Base-by-base conservation (phyloP, 1,140 invertebrate genomes). In the Drusus annulatus region DNA sequence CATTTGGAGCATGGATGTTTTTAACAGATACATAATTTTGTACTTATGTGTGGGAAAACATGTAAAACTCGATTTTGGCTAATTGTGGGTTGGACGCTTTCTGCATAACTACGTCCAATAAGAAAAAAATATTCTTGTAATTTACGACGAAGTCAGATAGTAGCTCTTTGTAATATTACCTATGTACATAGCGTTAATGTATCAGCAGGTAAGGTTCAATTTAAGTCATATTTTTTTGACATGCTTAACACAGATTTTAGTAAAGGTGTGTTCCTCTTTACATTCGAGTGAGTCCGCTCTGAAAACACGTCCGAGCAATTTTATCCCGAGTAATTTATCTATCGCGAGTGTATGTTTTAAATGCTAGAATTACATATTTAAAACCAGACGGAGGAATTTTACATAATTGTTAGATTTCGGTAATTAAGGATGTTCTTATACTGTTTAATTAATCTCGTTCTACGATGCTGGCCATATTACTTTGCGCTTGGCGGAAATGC, bases 361-460 rank as follows among this genome's bases (percentile, higher is more conserved):
- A 75, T 78, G 52, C 76, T 25, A 21, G 54, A 50, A 51, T 58
- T 80, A 52, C 75, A 62, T 79, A 71, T 79, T 71, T 79, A 31
- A 52, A 71, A 71, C 31, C 16, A 4, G 50, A 54, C 45, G 1
- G 54, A 25, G 52, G 79, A 65, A 71, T 80, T 80, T 71, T 78
- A 81, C 80, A 58, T 74, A 82, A 76, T 82, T 82, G 77, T 79
- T 78, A 58, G 76, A 78, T 76, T 76, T 74, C 74, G 21, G 80
- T 82, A 82, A 82, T 82, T 82, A 82, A 82, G 80, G 80, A 79
- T 82, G 80, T 82, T 63, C 76, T 77, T 73, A 77, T 76, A 76
- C 74, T 69, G 76, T 82, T 75, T 79, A 82, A 82, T 82, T 82
- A 82, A 82, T 82, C 78, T 77, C 45, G 65, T 58, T 73, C 21